phyloP scores from a whole-genome alignment of 2,797 vertebrate genomes.

The Oreochromis mossambicus region DNA sequence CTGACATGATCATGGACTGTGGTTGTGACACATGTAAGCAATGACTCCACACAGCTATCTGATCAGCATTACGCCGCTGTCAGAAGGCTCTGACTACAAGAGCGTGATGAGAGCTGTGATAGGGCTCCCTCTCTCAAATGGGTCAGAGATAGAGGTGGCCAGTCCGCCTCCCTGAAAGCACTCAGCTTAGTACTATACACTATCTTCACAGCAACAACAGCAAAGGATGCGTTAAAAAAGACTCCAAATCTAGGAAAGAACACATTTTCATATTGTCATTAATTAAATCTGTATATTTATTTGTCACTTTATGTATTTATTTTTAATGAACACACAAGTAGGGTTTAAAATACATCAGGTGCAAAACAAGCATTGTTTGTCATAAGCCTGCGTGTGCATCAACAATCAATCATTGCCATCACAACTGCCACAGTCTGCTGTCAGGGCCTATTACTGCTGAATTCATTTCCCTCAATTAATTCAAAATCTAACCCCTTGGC shows the following conservation, averaged over 20 bases:
- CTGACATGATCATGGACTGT: conserved; percentile 68
- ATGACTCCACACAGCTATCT: conserved; percentile 76
- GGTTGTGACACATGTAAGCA: conserved; percentile 76
- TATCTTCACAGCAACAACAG: background rate
- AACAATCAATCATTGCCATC: conserved; percentile 81
- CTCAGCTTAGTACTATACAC: background rate
- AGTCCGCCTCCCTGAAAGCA: conserved; percentile 25
- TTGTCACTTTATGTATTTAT: conserved; percentile 49
- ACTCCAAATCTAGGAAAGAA: background rate
- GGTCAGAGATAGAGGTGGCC: conserved; percentile 46
- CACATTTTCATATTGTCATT: background rate
- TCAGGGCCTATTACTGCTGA: conserved; percentile 80
- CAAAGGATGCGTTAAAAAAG: background rate
- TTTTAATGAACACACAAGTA: conserved; percentile 62
- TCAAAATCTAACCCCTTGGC: conserved; percentile 77
- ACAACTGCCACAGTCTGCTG: conserved; percentile 78
- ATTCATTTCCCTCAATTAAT: conserved; percentile 85
- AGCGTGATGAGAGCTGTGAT: conserved; percentile 66
- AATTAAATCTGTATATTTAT: background rate
- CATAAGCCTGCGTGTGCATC: conserved; percentile 71
- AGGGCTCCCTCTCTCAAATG: conserved; percentile 47
- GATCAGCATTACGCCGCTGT: conserved; percentile 76
- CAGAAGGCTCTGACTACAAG: conserved; percentile 58
- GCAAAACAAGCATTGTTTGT: conserved; percentile 71
- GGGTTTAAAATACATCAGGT: conserved; percentile 58